Base-by-base conservation (phyloP, 2,113 vertebrate species). In the Phylloscopus whistleri region DNA sequence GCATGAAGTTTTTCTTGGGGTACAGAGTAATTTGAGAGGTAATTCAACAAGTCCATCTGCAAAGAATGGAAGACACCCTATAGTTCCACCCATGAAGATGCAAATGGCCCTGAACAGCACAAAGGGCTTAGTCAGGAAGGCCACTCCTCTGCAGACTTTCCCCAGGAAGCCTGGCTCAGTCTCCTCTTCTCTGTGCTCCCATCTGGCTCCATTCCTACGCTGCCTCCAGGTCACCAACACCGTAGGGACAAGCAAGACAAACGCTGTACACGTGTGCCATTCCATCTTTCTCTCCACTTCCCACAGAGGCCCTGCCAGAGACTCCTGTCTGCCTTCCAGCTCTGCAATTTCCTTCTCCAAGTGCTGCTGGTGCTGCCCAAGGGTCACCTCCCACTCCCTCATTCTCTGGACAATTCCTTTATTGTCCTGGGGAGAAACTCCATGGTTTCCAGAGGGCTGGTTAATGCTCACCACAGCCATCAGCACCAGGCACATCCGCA, bases 371-470 rank as follows among this genome's bases (percentile, higher is more conserved):
- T 43, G 31, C 21, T 19, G 46, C 56, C 2, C 4, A 30, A 60
- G 37, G 1, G 4, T 72, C 37, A 19, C 20, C 26, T 44, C 22
- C 1, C 1, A 2, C 48, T 2, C 20, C 33, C 52, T 16, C 48
- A 37, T 35, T 13, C 48, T 44, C 48, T 26, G 26, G 3, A 16
- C 11, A 8, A 6, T 60, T 60, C 52, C 52, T 16, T 48, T 5
- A 3, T 23, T 0, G 2, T 8, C 30, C n/a, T 39, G 1, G 0
- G n/a, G 4, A 48, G 3, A 18, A 39, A 48, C 33, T 23, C 23
- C 43, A 2, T 9, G 22, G 9, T 46, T 7, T 23, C 4, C 33
- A 1, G 17, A 35, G 39, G 20, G 6, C 12, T n/a, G 41, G 12
- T n/a, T 75, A 59, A 28, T 1, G 1, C 9, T 5, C 3, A 14